Evolutionary conservation across 1,140 invertebrate species (phyloP).

Genomic region (Eueides isabella): DNA sequence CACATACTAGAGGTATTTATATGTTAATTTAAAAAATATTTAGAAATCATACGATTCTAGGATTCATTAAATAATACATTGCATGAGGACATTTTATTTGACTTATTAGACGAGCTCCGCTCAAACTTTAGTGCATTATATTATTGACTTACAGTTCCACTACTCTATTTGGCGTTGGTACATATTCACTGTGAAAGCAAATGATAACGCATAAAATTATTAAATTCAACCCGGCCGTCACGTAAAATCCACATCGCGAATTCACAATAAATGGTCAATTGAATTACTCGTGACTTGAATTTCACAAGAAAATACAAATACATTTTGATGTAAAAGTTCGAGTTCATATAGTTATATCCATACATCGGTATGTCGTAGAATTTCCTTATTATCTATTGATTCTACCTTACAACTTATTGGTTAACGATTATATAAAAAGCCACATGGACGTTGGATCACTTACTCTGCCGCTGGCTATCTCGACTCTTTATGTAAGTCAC

Average conservation of each 20-base stretch:
- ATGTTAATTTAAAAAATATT: too few relatives aligned
- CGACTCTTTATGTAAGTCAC: too few relatives aligned
- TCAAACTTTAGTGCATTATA: constrained; percentile 17
- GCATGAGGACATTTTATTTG: neutral
- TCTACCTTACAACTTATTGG: too few relatives aligned
- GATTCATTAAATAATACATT: neutral
- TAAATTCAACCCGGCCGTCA: constrained; percentile 30
- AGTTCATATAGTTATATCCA: neutral
- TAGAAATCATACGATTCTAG: neutral
- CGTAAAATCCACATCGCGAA: constrained; percentile 27
- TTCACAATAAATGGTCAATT: constrained; percentile 28
- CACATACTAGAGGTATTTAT: neutral
- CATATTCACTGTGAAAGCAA: constrained; percentile 15
- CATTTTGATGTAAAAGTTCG: neutral
- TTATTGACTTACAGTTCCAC: constrained; percentile 10
- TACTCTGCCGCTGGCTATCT: too few relatives aligned
- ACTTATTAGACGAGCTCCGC: constrained; percentile 3
- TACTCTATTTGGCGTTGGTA: neutral
- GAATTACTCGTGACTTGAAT: constrained; percentile 28
- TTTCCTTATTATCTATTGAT: too few relatives aligned
- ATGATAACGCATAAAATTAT: constrained; percentile 28
- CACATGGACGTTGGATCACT: too few relatives aligned
- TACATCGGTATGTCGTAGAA: too few relatives aligned
- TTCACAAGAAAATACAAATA: constrained; percentile 28
- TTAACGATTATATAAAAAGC: too few relatives aligned